Percentiles rank a stretch among this genome's conserved stretches.
These are phyloP conservation scores for Drosophila prosaltans DNA, from an alignment of 1,140 invertebrate genomes.

Conservation along the genomic window DNA sequence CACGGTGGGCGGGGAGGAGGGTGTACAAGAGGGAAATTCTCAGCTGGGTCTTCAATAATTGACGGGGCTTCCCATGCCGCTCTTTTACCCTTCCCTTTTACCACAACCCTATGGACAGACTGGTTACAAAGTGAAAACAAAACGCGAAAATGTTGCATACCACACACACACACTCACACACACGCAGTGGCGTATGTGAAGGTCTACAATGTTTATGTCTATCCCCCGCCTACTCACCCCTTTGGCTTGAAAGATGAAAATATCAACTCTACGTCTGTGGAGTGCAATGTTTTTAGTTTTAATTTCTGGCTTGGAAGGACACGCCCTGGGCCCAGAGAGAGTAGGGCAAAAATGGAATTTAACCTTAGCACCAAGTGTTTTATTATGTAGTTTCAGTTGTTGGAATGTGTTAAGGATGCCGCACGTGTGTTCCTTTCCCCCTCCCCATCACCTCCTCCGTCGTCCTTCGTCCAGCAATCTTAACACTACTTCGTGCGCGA, in stretches of 20 bases:
- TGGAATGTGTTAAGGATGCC: slow-evolving; percentile 69
- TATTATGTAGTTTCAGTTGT: slow-evolving; percentile 70
- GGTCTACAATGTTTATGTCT: not conserved
- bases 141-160: slow-evolving; percentile 59
- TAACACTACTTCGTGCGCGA: slow-evolving; percentile 72
- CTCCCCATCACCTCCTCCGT: not conserved
- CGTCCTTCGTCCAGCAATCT: not conserved
- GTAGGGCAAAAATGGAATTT: slow-evolving; percentile 55
- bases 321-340: slow-evolving; percentile 10
- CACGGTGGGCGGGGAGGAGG: not conserved
- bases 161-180: too few relatives aligned
- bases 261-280: not conserved
- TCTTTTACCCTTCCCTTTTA: not conserved
- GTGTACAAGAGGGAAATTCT: slow-evolving; percentile 3
- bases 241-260: too few relatives aligned
- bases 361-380: slow-evolving; percentile 78
- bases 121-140: slow-evolving; percentile 62
- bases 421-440: slow-evolving; percentile 34
- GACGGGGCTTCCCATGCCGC: slow-evolving; percentile 44
- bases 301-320: slow-evolving; percentile 40
- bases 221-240: not conserved
- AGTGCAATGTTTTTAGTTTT: slow-evolving; percentile 66
- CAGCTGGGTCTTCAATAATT: slow-evolving; percentile 70
- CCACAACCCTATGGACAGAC: not conserved
- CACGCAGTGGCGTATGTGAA: not conserved